phyloP scores from a whole-genome alignment of 2,113 vertebrate species.

The Nesogale talazaci region DNA sequence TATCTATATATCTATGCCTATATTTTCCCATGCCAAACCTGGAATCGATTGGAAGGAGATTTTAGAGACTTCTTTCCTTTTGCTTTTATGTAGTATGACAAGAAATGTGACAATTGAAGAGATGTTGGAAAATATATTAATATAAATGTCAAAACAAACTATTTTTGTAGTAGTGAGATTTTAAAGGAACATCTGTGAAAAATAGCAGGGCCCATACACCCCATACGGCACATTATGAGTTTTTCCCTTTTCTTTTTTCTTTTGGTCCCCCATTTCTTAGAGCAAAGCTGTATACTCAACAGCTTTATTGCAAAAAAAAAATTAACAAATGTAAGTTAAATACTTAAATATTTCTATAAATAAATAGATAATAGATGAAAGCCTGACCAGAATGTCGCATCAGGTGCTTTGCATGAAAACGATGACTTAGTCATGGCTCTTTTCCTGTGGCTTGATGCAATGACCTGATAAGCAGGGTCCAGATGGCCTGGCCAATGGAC shows the following conservation, averaged over 20 bases:
- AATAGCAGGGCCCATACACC: conserved; percentile 5
- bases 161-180: conserved; percentile 57
- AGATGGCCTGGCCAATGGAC: neutral
- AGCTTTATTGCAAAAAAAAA: neutral
- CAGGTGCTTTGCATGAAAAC: conserved; percentile 6
- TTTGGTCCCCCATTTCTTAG: neutral
- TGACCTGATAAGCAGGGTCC: neutral
- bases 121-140: conserved; percentile 71
- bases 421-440: neutral
- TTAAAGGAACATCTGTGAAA: conserved; percentile 59
- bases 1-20: neutral
- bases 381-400: neutral
- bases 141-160: conserved; percentile 68
- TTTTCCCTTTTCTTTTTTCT: neutral
- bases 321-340: conserved; percentile 5
- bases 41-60: conserved; percentile 51
- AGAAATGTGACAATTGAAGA: conserved; percentile 64
- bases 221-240: neutral
- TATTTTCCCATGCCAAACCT: conserved; percentile 40
- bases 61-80: conserved; percentile 52
- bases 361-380: neutral
- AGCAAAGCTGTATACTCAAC: neutral
- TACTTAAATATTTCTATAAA: conserved; percentile 4
- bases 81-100: conserved; percentile 42
- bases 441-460: conserved; percentile 14